Evolutionary conservation across 2,797 vertebrate species (phyloP), one percentile per base, ranked within the genome.

Genomic region (Tokudaia tokunoshimensis): DNA sequence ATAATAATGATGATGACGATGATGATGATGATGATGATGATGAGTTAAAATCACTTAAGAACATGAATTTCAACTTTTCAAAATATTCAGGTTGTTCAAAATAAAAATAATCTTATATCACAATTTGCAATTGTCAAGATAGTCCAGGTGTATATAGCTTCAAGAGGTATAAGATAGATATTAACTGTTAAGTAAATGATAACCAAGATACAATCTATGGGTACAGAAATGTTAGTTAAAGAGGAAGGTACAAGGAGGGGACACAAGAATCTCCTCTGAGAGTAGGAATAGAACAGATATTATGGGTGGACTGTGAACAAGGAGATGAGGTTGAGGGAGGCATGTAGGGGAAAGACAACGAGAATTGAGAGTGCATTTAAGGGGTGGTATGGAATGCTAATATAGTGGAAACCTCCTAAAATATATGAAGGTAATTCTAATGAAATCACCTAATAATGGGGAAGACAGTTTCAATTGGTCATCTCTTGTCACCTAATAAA

Each of bases 11-110:
- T 50, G 47, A 47, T 47, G 47, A 47, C 8, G 50, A 52, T 34
- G 20, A 44, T n/a, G 37, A 47, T 78, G 19, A 8, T 82, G 76
- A 84, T n/a, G 34, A 70, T 24, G 37, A 47, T 78, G 14, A 8
- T 86, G 78, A 85, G n/a, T 20, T 89, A 11, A 78, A 92, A 65
- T 95, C 86, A 82, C 11, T 86, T 82, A 34, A 74, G 92, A 19
- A 82, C 26, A 8, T 82, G 82, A 74, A 86, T 93, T 81, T 47
- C 52, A 92, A 63, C 80, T 83, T 92, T 41, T 44, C 1, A 19
- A 65, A 86, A 65, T 50, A 15, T 20, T 50, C 19, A 96, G 6
- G 34, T 55, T 57, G 6, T 79, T 95, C 3, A 86, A 92, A 72
- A 61, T 67, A 82, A 86, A 92, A 72, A 55, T 67, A 82, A 24